Evolutionary conservation across 2,113 vertebrate species (phyloP), one percentile per base, ranked within the genome.

Genomic region (Gymnogyps californianus): DNA sequence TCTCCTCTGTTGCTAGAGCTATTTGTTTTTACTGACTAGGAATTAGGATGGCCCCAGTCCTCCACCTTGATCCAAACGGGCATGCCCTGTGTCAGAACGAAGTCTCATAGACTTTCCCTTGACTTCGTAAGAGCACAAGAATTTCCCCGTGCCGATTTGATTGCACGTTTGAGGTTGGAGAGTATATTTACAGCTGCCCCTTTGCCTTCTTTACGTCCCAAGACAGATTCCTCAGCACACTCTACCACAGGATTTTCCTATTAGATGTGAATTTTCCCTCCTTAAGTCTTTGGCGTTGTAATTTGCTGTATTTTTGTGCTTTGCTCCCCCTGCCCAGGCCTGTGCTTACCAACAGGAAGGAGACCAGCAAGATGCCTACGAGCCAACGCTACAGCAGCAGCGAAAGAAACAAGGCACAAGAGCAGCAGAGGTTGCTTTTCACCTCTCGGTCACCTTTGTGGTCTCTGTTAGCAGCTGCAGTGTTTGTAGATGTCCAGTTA

Each of bases 401-500:
- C 3, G 0, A 75, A 61, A 79, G 90, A 7, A 75, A 6, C 38
- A 11, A 69, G 5, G 14, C 34, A 58, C 2, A 15, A 55, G 86
- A 83, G 59, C 16, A 18, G 54, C 26, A 0, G 64, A 80, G 16
- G 4, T 65, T 71, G 82, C 46, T 91, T 42, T 75, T 95, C 81
- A 95, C 80, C 94, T 69, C 49, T 89, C 61, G 2, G 57, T 95
- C 93, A 89, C 91, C 91, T 94, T 22, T 92, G 89, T 71, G 94
- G 93, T 91, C 91, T 94, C 83, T 2, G 1, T 79, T 76, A 84
- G 89, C 84, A 94, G 81, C 74, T 87, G 67, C 91, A 84, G 80
- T 11, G 7, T 89, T 87, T 89, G 77, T 71, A 92, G 94, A 97
- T 75, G 87, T 89, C 94, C 89, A 69, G 93, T 84, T 85, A 87